These are phyloP conservation scores for Rhynchopsitta pachyrhyncha DNA, from an alignment of 2,113 vertebrate genomes.

Conservation along the genomic window DNA sequence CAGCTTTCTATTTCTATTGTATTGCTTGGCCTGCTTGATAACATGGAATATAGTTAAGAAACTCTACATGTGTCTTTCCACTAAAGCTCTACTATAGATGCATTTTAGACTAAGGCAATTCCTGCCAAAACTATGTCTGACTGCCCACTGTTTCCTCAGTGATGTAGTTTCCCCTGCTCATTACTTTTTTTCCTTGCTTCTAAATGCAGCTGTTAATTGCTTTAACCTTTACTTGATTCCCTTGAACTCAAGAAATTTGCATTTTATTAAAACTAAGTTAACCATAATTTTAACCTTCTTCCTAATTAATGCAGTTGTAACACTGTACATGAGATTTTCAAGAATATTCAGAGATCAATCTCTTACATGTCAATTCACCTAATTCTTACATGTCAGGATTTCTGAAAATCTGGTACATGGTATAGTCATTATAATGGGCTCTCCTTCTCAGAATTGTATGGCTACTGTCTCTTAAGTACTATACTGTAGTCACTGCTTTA, in stretches of 20 bases:
- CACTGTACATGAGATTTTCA: not conserved
- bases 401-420: not conserved
- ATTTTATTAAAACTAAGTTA: not conserved
- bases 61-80: not conserved
- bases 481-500: not conserved
- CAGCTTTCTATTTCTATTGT: not conserved
- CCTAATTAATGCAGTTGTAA: not conserved
- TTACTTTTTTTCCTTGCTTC: not conserved
- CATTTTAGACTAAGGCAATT: not conserved
- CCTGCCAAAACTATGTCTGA: not conserved
- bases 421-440: not conserved
- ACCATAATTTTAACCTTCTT: not conserved
- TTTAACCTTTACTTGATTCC: not conserved
- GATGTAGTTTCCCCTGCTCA: not conserved
- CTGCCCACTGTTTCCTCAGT: not conserved
- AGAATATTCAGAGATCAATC: not conserved
- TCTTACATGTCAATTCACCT: not conserved
- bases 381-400: not conserved
- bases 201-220: slow-evolving; percentile 20
- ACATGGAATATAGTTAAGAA: not conserved
- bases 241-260: not conserved
- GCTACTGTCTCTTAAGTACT: not conserved
- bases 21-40: not conserved
- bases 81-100: not conserved
- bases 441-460: not conserved